Percentiles rank a stretch among this genome's conserved stretches.
Conservation (phyloP, 2,797 vertebrate species). For the Enteromius trimaculatus region DNA sequence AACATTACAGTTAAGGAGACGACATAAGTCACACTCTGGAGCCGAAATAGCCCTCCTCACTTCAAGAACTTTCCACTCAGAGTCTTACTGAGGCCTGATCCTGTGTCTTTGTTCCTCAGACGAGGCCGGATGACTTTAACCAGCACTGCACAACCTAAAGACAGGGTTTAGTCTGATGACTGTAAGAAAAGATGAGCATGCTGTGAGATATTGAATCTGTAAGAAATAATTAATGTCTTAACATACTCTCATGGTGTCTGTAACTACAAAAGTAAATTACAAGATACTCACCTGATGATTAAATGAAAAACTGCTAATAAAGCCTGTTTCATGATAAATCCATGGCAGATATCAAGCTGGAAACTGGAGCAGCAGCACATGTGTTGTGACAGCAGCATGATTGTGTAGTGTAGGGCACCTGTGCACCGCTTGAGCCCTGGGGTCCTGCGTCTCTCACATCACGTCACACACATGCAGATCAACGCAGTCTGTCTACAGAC, state of each 20-base stretch:
- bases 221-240: neutral
- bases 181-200: neutral
- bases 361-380: neutral
- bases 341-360: neutral
- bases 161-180: neutral
- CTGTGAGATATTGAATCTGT: neutral
- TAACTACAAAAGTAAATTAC: neutral
- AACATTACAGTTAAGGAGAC: neutral
- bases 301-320: neutral
- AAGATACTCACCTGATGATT: neutral
- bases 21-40: slow-evolving; percentile 9
- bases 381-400: too few species aligned
- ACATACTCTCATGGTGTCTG: neutral
- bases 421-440: slow-evolving; percentile 13
- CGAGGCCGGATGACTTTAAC: neutral
- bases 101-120: slow-evolving; percentile 12
- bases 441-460: neutral
- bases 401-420: neutral
- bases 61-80: neutral
- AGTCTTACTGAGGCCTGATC: slow-evolving; percentile 27
- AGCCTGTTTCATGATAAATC: neutral
- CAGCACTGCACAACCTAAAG: neutral
- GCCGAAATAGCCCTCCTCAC: neutral
- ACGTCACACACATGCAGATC: neutral
- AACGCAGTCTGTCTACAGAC: neutral